Evolutionary conservation across 1,140 invertebrate genomes (phyloP), one percentile per base, ranked within the genome.

Genomic region (Scaptomyza montana): DNA sequence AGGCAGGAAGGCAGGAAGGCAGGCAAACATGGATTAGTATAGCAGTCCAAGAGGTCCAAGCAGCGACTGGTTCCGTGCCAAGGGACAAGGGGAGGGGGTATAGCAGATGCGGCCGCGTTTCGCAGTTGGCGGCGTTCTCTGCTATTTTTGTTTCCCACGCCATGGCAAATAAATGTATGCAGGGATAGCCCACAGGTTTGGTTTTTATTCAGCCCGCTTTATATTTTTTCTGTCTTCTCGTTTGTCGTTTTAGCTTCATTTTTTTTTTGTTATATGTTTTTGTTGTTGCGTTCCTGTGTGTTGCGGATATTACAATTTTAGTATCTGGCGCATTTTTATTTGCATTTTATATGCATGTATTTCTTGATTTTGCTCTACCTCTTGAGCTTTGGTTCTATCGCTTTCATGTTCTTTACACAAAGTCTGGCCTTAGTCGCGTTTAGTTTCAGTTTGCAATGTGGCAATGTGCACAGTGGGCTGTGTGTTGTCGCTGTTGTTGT

Each of bases 321-420:
- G 82, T 87, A 87, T 87, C 84, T 89, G 84, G 70, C 74, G 74
- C 76, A 77, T 89, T 86, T 87, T 87, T 87, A 87, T 87, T 87
- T 87, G 82, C 82, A 87, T 87, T 89, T 87, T 87, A 82, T 87
- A 86, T 86, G 82, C 84, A 86, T 87, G 82, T 86, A 75, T 71
- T 66, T 76, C 65, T 65, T 61, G 55, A 66, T 72, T 59, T 67
- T 33, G 49, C 47, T 59, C 56, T 51, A 36, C 69, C 1, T 70
- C 74, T 33, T 7, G 30, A 33, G 30, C 30, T 33, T 33, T 33
- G 30, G 30, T 5, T 33, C 30, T 33, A 33, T 33, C 73, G 50
- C 75, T 57, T 30, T 69, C n/a, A 74, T 19, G n/a, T 46, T 25
- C 5, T 5, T 5, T 13, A 7, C 30, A 7, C 30, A 6, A 33